Conservation (phyloP, 2,113 vertebrate species). For the Ptilonorhynchus violaceus region DNA sequence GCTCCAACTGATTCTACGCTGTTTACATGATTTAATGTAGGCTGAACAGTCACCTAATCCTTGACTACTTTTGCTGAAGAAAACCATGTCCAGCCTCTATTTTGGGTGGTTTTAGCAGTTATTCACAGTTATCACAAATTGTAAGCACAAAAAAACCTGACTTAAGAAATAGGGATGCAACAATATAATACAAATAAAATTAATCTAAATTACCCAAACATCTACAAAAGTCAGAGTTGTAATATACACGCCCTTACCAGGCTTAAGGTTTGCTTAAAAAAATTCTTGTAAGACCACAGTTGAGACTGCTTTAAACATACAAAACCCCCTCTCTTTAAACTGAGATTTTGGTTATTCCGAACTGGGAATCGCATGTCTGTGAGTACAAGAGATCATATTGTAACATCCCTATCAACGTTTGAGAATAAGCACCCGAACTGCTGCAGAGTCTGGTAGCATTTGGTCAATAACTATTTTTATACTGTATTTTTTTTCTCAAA, state of each 20-base stretch:
- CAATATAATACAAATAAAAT: conserved; percentile 78
- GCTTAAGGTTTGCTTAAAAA: conserved; percentile 68
- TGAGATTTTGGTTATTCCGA: conserved; percentile 73
- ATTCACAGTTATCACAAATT: conserved; percentile 94
- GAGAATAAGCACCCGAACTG: conserved; percentile 87
- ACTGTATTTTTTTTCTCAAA: conserved; percentile 77
- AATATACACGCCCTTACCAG: conserved; percentile 25
- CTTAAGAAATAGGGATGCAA: conserved; percentile 85
- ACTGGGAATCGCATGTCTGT: conserved; percentile 22
- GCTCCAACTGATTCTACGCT: conserved; percentile 62
- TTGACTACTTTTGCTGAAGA: conserved; percentile 76
- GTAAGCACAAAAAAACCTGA: conserved; percentile 90
- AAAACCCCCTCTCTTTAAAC: conserved; percentile 57
- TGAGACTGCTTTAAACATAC: conserved; percentile 53
- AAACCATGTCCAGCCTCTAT: conserved; percentile 76
- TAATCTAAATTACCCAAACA: conserved; percentile 67
- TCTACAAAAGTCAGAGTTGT: conserved; percentile 67
- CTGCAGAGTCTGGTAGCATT: conserved; percentile 96
- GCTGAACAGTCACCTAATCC: conserved; percentile 78
- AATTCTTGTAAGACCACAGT: conserved; percentile 46
- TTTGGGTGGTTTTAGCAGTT: conserved; percentile 85
- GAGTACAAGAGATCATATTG: conserved; percentile 75
- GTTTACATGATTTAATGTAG: conserved; percentile 68
- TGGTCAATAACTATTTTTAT: conserved; percentile 96
- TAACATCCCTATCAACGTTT: conserved; percentile 84